Evolutionary conservation across 2,888 invertebrate genomes (phyloP).

Genomic region (Clivina fossor): DNA sequence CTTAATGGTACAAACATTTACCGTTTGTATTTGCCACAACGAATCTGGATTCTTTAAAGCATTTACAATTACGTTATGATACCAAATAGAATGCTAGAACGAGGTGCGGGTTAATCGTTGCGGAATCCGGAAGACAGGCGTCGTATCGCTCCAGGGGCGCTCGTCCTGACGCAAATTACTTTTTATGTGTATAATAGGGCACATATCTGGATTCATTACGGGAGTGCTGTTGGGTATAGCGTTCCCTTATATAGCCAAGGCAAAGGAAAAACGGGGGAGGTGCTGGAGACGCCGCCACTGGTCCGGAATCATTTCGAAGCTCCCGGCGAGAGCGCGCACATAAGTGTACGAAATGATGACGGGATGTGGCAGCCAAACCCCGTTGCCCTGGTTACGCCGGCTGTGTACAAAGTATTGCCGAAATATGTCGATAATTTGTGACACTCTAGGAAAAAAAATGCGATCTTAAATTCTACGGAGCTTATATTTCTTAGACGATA

Average conservation of each 20-base stretch:
- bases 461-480: no score
- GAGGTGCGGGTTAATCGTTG: neutral
- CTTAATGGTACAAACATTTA: constrained; percentile 29
- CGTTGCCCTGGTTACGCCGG: no score
- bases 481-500: no score
- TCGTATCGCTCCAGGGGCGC: constrained; percentile 13
- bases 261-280: neutral
- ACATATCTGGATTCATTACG: constrained; percentile 34
- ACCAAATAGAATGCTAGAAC: neutral
- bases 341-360: constrained; percentile 26
- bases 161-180: constrained; percentile 30
- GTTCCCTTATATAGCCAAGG: neutral
- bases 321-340: no score
- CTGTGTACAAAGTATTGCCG: no score
- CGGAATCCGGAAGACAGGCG: neutral
- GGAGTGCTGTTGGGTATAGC: constrained; percentile 10
- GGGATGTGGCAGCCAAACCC: constrained; percentile 25
- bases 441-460: no score
- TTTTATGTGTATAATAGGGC: constrained; percentile 32
- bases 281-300: neutral
- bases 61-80: constrained; percentile 3
- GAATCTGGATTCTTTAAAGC: constrained; percentile 4
- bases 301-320: no score
- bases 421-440: no score
- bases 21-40: constrained; percentile 21